Evolutionary conservation across 2,113 vertebrate species (phyloP).

Genomic region (Paedocypris sp.): DNA sequence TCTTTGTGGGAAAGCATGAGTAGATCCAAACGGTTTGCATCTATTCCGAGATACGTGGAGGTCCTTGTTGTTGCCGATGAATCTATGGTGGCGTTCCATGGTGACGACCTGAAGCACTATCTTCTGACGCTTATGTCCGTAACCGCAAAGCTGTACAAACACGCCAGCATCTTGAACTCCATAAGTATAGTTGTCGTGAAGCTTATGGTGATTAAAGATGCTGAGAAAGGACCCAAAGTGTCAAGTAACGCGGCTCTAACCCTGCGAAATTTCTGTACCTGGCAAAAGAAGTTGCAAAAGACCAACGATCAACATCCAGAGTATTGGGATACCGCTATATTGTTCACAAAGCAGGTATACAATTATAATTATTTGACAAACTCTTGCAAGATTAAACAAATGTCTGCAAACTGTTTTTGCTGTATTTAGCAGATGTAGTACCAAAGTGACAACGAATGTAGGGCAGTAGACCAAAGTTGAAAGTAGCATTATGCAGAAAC

Average conservation of each 20-base stretch:
- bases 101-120: constrained; percentile 85
- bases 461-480: too few relatives aligned
- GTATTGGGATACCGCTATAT: constrained; percentile 95
- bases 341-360: constrained; percentile 95
- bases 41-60: constrained; percentile 86
- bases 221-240: constrained; percentile 84
- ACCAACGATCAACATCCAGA: constrained; percentile 88
- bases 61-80: constrained; percentile 89
- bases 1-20: constrained; percentile 40
- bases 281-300: constrained; percentile 97
- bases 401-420: too few relatives aligned
- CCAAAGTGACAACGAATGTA: too few relatives aligned
- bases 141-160: constrained; percentile 83
- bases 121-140: constrained; percentile 89
- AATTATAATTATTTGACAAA: too few relatives aligned
- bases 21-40: constrained; percentile 82
- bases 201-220: constrained; percentile 77
- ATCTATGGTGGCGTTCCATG: constrained; percentile 91
- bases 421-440: too few relatives aligned
- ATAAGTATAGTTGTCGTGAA: constrained; percentile 88
- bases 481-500: too few relatives aligned
- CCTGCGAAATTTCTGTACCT: constrained; percentile 91
- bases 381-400: too few relatives aligned
- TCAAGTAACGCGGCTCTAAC: constrained; percentile 89
- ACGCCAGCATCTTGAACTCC: constrained; percentile 86